Conservation (phyloP, 2,113 vertebrate genomes). For the Porphyrio hochstetteri region DNA sequence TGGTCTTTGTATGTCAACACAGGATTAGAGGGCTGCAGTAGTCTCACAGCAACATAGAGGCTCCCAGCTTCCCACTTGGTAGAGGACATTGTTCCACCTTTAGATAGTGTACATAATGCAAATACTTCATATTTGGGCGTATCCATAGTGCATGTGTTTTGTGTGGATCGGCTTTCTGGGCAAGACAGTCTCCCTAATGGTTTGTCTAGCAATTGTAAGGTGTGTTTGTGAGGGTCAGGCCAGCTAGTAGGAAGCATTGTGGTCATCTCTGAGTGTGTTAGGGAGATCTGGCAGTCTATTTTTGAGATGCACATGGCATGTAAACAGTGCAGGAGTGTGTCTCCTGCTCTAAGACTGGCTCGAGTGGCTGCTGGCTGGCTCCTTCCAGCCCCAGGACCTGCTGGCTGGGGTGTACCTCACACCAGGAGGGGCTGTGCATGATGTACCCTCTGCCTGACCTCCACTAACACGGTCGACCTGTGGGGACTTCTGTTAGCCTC, state of each 20-base stretch:
- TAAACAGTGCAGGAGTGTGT: background rate
- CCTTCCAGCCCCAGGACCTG: background rate
- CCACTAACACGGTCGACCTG: fast-evolving
- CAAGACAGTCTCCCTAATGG: fast-evolving
- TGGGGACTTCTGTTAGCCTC: background rate
- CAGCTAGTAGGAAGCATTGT: background rate
- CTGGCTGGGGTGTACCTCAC: background rate
- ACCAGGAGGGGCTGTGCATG: background rate
- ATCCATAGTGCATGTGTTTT: fast-evolving
- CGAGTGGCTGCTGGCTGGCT: background rate
- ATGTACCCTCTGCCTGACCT: no score
- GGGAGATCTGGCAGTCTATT: background rate
- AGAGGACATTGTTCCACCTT: background rate
- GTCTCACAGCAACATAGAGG: background rate
- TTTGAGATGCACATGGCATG: fast-evolving
- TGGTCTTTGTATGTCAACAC: background rate
- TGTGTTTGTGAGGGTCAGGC: background rate
- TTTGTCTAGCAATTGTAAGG: background rate
- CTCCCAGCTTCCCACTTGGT: background rate
- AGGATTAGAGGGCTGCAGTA: background rate
- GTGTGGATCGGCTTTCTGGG: background rate
- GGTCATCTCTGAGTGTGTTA: fast-evolving
- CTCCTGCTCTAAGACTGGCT: background rate
- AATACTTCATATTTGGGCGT: background rate
- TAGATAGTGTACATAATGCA: background rate